Percentiles rank a stretch among this genome's conserved stretches.
phyloP scores from a whole-genome alignment of 2,797 vertebrate genomes.

The Acipenser ruthenus region DNA sequence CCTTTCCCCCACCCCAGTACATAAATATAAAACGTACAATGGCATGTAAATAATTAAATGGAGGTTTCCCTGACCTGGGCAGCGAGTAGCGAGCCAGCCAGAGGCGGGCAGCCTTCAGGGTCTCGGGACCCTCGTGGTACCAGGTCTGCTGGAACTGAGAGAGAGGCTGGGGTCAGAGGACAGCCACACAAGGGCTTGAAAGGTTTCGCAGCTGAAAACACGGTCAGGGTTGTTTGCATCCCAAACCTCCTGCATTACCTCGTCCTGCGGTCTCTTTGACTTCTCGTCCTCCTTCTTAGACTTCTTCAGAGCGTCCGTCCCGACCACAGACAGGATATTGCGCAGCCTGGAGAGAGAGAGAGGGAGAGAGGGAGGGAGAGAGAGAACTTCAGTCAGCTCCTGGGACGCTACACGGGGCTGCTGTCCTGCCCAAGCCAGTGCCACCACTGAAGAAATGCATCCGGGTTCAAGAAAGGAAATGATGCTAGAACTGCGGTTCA shows the following conservation, averaged over 20 bases:
- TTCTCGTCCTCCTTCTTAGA: conserved; percentile 87
- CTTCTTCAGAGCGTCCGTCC: conserved; percentile 88
- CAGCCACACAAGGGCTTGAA: conserved; percentile 17
- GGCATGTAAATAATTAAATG: background rate
- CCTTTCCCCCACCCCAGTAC: background rate
- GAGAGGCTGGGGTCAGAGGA: background rate
- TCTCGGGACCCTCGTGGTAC: conserved; percentile 87
- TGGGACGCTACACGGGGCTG: no score
- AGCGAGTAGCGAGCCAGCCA: conserved; percentile 90
- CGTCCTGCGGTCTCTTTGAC: conserved; percentile 77
- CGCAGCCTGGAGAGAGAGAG: conserved; percentile 60
- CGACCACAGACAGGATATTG: conserved; percentile 82
- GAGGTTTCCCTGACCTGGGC: conserved; percentile 62
- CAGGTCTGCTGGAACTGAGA: conserved; percentile 88
- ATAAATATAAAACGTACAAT: no score
- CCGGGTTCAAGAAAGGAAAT: no score
- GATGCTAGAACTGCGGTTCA: no score
- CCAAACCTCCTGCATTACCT: conserved; percentile 52
- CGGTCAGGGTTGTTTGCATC: no score
- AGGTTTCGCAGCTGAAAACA: conserved; percentile 1
- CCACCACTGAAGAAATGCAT: no score
- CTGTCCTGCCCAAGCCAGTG: no score
- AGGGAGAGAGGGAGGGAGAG: no score
- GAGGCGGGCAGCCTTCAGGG: conserved; percentile 77
- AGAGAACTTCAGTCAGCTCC: background rate